Evolutionary conservation across 1,140 invertebrate species (phyloP).

Genomic region (Platyura marginata): DNA sequence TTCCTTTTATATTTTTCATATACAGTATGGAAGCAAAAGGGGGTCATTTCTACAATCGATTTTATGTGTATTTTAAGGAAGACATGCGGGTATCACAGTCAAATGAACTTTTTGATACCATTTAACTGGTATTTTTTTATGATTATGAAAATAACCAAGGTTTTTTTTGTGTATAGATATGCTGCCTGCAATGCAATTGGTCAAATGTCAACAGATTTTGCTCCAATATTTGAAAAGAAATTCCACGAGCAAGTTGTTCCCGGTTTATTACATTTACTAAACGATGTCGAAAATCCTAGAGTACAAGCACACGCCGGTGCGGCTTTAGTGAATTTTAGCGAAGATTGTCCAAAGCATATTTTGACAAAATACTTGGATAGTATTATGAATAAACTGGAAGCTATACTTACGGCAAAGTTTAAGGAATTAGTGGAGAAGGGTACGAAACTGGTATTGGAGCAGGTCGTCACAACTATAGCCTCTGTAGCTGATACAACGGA

Average conservation of each 20-base stretch:
- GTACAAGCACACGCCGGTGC: slow-evolving; percentile 88
- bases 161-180: no score
- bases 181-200: slow-evolving; percentile 98
- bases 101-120: no score
- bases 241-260: slow-evolving; percentile 91
- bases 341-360: slow-evolving; percentile 93
- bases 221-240: slow-evolving; percentile 91
- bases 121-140: no score
- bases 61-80: no score
- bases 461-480: slow-evolving; percentile 92
- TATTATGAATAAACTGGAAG: slow-evolving; percentile 83
- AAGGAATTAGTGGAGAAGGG: slow-evolving; percentile 86
- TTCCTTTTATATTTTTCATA: no score
- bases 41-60: no score
- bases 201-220: slow-evolving; percentile 98
- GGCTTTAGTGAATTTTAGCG: slow-evolving; percentile 96
- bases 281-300: slow-evolving; percentile 78
- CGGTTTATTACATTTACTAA: slow-evolving; percentile 73
- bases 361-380: slow-evolving; percentile 76
- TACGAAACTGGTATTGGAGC: slow-evolving; percentile 92
- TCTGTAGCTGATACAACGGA: slow-evolving; percentile 98
- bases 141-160: no score
- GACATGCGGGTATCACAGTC: no score
- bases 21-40: no score
- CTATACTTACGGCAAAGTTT: slow-evolving; percentile 80